Percentiles rank a stretch among this genome's conserved stretches.
These are phyloP conservation scores for Zalophus californianus DNA, from an alignment of 2,797 vertebrate species.

Conservation along the genomic window DNA sequence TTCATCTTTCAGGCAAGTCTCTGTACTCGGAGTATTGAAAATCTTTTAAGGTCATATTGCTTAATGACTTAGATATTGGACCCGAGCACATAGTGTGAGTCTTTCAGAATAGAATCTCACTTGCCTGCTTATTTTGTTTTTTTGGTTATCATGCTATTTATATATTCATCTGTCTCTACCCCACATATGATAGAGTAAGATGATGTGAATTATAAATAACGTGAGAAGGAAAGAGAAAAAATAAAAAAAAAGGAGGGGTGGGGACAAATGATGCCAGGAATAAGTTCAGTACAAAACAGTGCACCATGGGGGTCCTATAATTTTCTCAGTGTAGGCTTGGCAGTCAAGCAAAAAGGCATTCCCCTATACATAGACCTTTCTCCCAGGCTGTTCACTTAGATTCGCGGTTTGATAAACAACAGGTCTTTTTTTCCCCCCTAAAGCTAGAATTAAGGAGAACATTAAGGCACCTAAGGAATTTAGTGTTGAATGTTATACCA, in stretches of 20 bases:
- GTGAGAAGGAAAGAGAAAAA: background rate
- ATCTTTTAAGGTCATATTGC: background rate
- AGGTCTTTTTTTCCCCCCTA: background rate
- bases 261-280: background rate
- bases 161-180: background rate
- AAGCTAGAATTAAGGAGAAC: background rate
- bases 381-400: background rate
- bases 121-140: background rate
- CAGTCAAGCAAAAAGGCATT: background rate
- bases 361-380: accelerated
- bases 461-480: background rate
- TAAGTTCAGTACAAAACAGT: background rate
- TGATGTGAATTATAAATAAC: background rate
- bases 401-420: background rate
- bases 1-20: background rate
- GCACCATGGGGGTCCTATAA: accelerated
- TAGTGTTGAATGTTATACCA: background rate
- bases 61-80: background rate
- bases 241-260: background rate
- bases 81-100: background rate
- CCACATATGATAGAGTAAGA: background rate
- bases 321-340: background rate
- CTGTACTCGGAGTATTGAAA: background rate
- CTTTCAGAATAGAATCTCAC: background rate
- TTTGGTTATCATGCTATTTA: conserved; percentile 2